Base-by-base conservation (phyloP, 2,113 vertebrate genomes). In the Scophthalmus maximus region DNA sequence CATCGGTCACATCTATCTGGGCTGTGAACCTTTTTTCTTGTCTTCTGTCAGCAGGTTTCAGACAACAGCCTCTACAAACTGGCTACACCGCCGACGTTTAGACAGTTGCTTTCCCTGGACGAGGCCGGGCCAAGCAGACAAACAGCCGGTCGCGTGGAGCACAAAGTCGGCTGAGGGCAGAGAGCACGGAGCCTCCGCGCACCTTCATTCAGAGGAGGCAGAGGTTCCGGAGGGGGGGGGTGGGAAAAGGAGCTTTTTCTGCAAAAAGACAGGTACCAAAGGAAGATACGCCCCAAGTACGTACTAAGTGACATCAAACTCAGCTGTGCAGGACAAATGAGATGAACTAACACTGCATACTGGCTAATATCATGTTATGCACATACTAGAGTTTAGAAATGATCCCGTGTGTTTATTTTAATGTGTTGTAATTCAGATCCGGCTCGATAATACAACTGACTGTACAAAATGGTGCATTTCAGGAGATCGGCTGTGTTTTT, bases 51-150 rank as follows among this genome's bases (percentile, higher is more conserved):
- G n/a, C 65, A 49, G 68, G 76, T 76, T 17, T 9, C 7, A 34
- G 9, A 34, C 17, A 81, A 60, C 67, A 84, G 68, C 47, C 69
- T 68, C 42, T 65, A 52, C 9, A 25, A 78, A 86, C 73, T 82
- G 80, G 25, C 44, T 63, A 81, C 56, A 72, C 83, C 11, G 68
- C 50, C 26, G 36, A 30, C 88, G 85, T 89, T 89, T 91, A 75
- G 82, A 91, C 85, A 88, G 87, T 82, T 91, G 89, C 57, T 89
- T 78, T 73, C 72, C 74, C 77, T 90, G 87, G 89, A 87, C 83
- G n/a, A 58, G 65, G 44, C 50, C 52, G 64, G 77, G 46, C 58
- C 47, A 53, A 70, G 55, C 65, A 68, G 73, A 62, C 73, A 86
- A 82, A 83, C 73, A 81, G 81, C 68, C 74, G 79, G 68, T 82